Evolutionary conservation across 2,797 vertebrate genomes (phyloP), one percentile per base, ranked within the genome.

Genomic region (Erpetoichthys calabaricus): DNA sequence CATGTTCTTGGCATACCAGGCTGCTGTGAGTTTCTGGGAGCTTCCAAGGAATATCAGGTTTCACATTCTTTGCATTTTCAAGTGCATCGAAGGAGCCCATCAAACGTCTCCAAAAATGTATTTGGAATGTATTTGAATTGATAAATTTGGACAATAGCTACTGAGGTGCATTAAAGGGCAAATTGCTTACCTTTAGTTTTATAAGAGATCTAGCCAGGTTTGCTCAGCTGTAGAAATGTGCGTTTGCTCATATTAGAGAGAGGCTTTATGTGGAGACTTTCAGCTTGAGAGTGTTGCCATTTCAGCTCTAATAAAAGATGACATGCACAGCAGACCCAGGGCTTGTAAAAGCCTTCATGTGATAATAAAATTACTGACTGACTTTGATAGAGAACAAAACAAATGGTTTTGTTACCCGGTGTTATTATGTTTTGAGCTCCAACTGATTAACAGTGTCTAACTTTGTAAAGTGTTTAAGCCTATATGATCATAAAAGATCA

Each of bases 61-160:
- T 67, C 65, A 67, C 72, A 69, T 78, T 74, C 68, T 65, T 64
- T 58, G 65, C 72, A 74, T 79, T 80, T 75, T 67, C 75, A 61
- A 63, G 64, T 2, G 52, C 59, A 69, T 75, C 75, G 76, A 70
- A 74, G 73, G 46, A 3, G 70, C 63, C 44, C 46, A 25, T 25
- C 25, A 25, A 25, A 25, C 25, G 25, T 25, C 25, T 25, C 25
- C 25, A 25, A 65, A 69, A 64, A 70, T 75, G 71, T 65, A 73
- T 68, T 73, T 65, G 68, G 68, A 73, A 76, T 74, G 56, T 72
- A 75, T 79, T 77, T 61, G 62, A 69, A 74, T 54, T 54, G 53
- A 76, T 73, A 80, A 73, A 73, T 73, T 64, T 55, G 62, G 49
- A 25, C 25, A 25, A 25, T 25, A 25, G 25, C 25, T 25, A 25